Percentiles rank a stretch among this genome's conserved stretches.
These are phyloP conservation scores for Pelobates cultripes DNA, from an alignment of 2,797 vertebrate species.

Conservation along the genomic window DNA sequence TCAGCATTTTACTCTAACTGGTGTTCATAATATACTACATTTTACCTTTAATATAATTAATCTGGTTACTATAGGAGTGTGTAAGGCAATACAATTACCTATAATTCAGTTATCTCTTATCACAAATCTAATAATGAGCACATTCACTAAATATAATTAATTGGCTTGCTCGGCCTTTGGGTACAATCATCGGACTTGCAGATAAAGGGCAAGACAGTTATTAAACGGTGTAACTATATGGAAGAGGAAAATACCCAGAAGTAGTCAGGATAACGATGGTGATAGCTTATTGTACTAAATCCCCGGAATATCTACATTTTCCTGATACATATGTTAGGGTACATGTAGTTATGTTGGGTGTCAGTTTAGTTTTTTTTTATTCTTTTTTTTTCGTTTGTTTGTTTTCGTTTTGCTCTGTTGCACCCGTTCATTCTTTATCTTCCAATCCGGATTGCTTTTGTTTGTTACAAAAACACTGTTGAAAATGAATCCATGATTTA, in stretches of 20 bases:
- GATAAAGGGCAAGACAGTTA: not conserved
- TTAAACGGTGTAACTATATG: not conserved
- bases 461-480: no score
- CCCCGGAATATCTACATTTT: no score
- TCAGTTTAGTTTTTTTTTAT: no score
- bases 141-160: constrained; percentile 29
- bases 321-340: no score
- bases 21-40: not conserved
- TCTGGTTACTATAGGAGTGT: not conserved
- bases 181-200: not conserved
- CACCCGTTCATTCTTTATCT: no score
- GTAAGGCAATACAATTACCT: constrained; percentile 28
- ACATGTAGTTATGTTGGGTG: no score
- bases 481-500: no score
- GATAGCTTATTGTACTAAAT: not conserved
- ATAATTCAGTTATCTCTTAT: constrained; percentile 26
- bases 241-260: not conserved
- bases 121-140: constrained; percentile 27
- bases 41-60: not conserved
- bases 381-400: no score
- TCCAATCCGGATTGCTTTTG: no score
- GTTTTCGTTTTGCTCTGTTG: no score
- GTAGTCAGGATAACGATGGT: not conserved
- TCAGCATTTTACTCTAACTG: no score
- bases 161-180: constrained; percentile 2